Evolutionary conservation across 2,797 vertebrate genomes (phyloP), one percentile per base, ranked within the genome.

Genomic region (Enteromius mattozi): DNA sequence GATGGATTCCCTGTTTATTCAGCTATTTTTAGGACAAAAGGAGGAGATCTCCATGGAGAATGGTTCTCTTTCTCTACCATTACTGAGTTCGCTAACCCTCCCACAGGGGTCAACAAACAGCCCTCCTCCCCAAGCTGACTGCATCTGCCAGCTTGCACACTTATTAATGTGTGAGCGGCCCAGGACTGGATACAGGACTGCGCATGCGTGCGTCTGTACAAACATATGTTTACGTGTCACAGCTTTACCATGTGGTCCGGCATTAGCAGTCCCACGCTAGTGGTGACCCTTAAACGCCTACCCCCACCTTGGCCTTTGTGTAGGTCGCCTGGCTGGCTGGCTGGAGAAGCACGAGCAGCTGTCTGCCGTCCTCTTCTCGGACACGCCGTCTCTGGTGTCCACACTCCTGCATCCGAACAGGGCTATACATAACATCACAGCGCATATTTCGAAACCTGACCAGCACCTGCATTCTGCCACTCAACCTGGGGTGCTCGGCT

Each of bases 31-130:
- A 87, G 81, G 85, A 91, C 88, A 89, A 89, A 91, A 83, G 91
- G 86, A 83, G 86, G 79, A 87, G 56, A 85, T 90, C 87, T 90
- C 87, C 88, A 84, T 85, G 81, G 87, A 92, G 89, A 90, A 89
- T 81, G 81, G 59, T 72, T 86, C 51, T 89, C 86, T 91, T 89
- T 92, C 86, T 84, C 79, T 82, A 74, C 85, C 75, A 84, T 89
- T 91, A 88, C 81, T 56, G 89, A 24, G 82, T 78, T 88, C 83
- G 81, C 89, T 91, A 86, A 88, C 87, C 88, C 91, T 93, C 90
- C 90, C 91, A 92, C 90, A 87, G 90, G 91, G 93, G 92, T 94
- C 92, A 95, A 84, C 35, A 82, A 90, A 87, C 88, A 92, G 89
- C 89, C 87, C 82, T 89, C 87, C 88, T 89, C 82, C 71, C 70